A percentile compares a stretch with the other conserved stretches of the same genome.
Conservation (phyloP, 2,888 invertebrate genomes). For the Eretmocerus hayati region DNA sequence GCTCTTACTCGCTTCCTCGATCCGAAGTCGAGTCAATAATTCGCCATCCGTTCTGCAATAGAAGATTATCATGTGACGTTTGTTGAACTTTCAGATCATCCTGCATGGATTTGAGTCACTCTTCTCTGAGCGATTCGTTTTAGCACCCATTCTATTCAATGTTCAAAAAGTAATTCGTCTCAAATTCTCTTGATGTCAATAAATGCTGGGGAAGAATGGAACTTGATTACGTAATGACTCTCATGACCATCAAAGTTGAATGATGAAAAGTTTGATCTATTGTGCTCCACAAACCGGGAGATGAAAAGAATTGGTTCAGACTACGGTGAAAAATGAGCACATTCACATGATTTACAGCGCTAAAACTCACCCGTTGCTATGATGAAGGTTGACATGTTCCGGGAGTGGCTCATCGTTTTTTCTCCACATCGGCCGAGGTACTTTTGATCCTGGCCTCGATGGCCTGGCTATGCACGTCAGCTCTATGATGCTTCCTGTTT, state of each 20-base stretch:
- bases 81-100: no score
- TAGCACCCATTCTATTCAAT: no score
- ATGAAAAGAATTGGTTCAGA: no score
- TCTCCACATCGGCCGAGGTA: slow-evolving; percentile 41
- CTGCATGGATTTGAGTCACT: no score
- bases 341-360: neutral
- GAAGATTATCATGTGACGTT: no score
- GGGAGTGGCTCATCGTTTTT: slow-evolving; percentile 38
- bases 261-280: no score
- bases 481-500: slow-evolving; percentile 67
- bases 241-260: no score
- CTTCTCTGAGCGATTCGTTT: no score
- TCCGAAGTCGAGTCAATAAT: slow-evolving; percentile 38
- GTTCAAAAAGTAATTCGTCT: no score
- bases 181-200: neutral
- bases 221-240: no score
- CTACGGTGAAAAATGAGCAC: neutral
- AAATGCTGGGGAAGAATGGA: no score
- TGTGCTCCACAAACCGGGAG: no score
- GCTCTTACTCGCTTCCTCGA: slow-evolving; percentile 53
- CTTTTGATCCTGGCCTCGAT: slow-evolving; percentile 44
- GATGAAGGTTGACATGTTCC: slow-evolving; percentile 40
- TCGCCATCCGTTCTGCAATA: slow-evolving; percentile 38
- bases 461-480: slow-evolving; percentile 55
- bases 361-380: slow-evolving; percentile 37